Evolutionary conservation across 2,797 vertebrate species (phyloP).

Genomic region (Luscinia luscinia): DNA sequence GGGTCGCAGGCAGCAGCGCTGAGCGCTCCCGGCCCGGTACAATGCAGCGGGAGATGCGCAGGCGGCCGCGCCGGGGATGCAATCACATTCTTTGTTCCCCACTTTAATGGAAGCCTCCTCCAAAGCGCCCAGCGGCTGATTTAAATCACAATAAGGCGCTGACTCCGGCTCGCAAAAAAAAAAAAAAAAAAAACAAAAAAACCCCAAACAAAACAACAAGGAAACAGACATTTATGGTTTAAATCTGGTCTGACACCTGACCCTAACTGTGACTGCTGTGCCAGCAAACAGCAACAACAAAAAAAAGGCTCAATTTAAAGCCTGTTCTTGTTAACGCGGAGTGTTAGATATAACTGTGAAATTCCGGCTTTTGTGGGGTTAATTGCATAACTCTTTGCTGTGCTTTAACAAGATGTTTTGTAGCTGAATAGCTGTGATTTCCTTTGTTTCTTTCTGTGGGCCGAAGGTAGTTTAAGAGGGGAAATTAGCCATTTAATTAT

Average conservation of each 20-base stretch:
- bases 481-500: constrained; percentile 76
- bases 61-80: neutral
- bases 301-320: constrained; percentile 29
- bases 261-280: constrained; percentile 48
- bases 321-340: constrained; percentile 20
- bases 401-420: constrained; percentile 69
- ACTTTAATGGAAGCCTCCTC: constrained; percentile 50
- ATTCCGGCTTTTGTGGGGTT: constrained; percentile 68
- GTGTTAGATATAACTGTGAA: constrained; percentile 69
- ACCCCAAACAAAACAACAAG: neutral
- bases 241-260: constrained; percentile 61
- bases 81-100: constrained; percentile 61
- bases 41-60: neutral
- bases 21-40: neutral
- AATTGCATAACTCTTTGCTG: constrained; percentile 71
- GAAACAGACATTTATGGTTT: constrained; percentile 58
- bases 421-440: constrained; percentile 71
- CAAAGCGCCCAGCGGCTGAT: constrained; percentile 33
- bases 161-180: constrained; percentile 27
- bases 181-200: neutral
- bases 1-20: neutral
- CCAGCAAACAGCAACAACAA: constrained; percentile 53
- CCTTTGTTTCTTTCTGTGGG: constrained; percentile 77
- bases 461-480: constrained; percentile 57
- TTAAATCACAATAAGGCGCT: constrained; percentile 68